phyloP scores from a whole-genome alignment of 1,140 invertebrate genomes.

The Cotesia glomerata region DNA sequence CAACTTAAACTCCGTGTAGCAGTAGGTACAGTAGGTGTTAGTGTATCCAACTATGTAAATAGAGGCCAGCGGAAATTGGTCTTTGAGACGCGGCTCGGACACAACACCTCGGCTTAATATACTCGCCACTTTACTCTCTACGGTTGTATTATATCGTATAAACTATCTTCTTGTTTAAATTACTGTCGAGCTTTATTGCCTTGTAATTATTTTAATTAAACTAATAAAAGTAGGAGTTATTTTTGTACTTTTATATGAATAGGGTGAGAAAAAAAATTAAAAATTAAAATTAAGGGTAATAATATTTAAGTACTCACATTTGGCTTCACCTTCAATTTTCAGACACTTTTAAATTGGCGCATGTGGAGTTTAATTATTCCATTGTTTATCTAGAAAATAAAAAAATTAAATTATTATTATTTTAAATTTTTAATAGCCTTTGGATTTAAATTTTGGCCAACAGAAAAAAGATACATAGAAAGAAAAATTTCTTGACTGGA shows the following conservation, averaged over 20 bases:
- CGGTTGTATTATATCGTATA: neutral
- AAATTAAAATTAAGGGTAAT: neutral
- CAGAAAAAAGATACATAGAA: too few relatives aligned
- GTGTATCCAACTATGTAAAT: slow-evolving; percentile 60
- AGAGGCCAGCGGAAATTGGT: slow-evolving; percentile 58
- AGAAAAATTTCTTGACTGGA: too few relatives aligned
- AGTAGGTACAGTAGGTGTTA: neutral
- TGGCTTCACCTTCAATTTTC: neutral
- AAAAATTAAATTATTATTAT: neutral
- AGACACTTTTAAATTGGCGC: neutral
- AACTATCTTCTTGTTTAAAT: neutral
- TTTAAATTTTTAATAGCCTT: too few relatives aligned
- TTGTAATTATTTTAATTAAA: too few relatives aligned
- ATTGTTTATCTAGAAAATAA: slow-evolving; percentile 5
- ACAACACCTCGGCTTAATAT: slow-evolving; percentile 17
- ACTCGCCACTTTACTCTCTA: neutral
- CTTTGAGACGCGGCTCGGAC: slow-evolving; percentile 51
- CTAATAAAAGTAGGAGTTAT: neutral
- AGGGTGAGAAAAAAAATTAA: neutral
- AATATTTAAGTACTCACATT: slow-evolving; percentile 1
- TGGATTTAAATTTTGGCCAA: too few relatives aligned
- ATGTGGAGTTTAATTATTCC: neutral
- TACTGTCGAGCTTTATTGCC: too few relatives aligned
- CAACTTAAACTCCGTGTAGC: neutral
- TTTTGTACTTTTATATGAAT: neutral